Base-by-base conservation (phyloP, 1,140 invertebrate genomes). In the Leguminivora glycinivorella region DNA sequence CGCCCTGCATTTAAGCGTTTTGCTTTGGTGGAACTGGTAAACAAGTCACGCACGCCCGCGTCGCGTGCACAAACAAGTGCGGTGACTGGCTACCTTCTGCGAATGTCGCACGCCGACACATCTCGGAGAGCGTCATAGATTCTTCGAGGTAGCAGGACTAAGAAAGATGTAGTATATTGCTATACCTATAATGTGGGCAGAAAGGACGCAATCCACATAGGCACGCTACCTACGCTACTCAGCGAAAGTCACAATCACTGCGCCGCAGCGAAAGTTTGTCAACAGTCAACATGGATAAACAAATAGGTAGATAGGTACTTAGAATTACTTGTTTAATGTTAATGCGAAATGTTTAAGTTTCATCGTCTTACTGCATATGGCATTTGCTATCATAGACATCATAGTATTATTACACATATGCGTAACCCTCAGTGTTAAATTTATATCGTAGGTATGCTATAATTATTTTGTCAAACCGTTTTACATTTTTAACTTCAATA, bases 31-130 rank as follows among this genome's bases (percentile, higher is more conserved):
- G 26, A 63, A 82, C 77, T 88, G 77, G 83, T 90, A 89, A 89
- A 90, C 85, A 90, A 90, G 88, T 73, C 82, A 83, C 79, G 83
- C 89, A 91, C 84, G 89, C 81, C 76, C 82, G 66, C 79, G 74
- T 79, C 85, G 89, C 89, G 87, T 91, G 89, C 88, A 91, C 87
- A 91, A 91, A 91, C 86, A 91, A 91, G 85, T 88, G 83, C 69
- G 74, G 75, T 80, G 84, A 80, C 82, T 80, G 78, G 78, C 69
- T 19, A 78, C 75, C 80, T 76, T 74, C 75, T 78, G 78, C 79
- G 74, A 63, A 29, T 63, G 25, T 29, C 58, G 31, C 26, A 29
- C 25, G 56, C 24, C 26, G 58, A 9, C n/a, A 17, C 29, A 29
- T 63, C 58, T 29, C 26, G 12, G 26, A 19, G 47, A 52, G 47